Evolutionary conservation across 2,113 vertebrate genomes (phyloP), one percentile per base, ranked within the genome.

Genomic region (Plestiodon gilberti): DNA sequence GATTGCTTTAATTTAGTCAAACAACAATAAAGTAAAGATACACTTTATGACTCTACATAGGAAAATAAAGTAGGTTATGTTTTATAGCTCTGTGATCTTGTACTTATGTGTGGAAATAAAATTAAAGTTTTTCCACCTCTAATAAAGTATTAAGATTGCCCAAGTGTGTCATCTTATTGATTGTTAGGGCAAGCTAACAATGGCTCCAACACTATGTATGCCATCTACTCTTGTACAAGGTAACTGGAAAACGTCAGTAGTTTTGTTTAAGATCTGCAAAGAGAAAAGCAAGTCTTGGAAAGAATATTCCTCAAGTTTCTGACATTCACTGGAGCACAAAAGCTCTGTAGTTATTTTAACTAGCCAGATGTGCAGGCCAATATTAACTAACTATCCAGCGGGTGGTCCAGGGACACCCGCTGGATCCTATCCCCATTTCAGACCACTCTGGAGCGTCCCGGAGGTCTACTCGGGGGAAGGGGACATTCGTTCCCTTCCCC

Each of bases 1-100:
- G 30, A 76, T 76, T 13, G 35, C 38, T 84, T 84, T 76, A 84
- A 76, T 76, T 83, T 76, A 65, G 40, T 75, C 38, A 84, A 76
- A 64, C 70, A 18, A 75, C 57, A 62, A 75, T 74, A 76, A 74
- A 83, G 55, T 35, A 59, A 73, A 84, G 38, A 43, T 62, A 75
- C 28, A 43, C n/a, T 74, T 75, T 71, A 71, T 71, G 6, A 82
- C 5, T 35, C 69, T 35, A 30, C 61, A 25, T 30, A 73, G 81
- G 20, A 43, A 84, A 84, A 75, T 76, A 84, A 84, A 84, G 30
- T 65, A 76, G 57, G 38, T 76, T 9, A 55, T 70, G 17, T 48
- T 55, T 69, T 69, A 82, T 67, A 82, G 69, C 70, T 76, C 25
- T 64, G 28, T 62, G 28, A 76, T 84, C 30, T 76, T 62, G 30